A percentile compares a stretch with the other conserved stretches of the same genome.
phyloP scores from a whole-genome alignment of 2,113 vertebrate species.

The Psephotus haematonotus region DNA sequence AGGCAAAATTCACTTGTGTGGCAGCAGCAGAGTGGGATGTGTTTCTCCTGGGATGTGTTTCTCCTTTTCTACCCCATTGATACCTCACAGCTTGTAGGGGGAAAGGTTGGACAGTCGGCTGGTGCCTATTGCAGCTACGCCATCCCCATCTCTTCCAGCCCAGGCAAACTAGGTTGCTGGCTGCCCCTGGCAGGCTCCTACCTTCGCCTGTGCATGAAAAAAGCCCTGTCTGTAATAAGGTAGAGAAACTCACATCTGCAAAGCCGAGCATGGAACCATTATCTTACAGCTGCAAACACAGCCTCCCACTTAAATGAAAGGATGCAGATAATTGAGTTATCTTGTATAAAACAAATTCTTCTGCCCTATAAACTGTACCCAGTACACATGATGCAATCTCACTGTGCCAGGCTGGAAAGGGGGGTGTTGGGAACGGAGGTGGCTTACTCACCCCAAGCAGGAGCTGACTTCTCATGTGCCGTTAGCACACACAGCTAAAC shows the following conservation, averaged over 20 bases:
- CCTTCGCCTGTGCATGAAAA: background rate
- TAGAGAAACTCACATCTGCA: background rate
- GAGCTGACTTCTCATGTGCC: background rate
- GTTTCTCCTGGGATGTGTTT: background rate
- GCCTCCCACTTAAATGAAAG: background rate
- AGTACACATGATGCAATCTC: background rate
- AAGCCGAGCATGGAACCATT: background rate
- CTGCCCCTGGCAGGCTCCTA: background rate
- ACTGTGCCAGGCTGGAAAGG: background rate
- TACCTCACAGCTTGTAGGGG: accelerated
- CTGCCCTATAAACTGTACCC: background rate
- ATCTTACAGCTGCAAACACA: background rate
- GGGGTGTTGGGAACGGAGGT: background rate
- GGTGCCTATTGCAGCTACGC: background rate
- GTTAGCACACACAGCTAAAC: background rate
- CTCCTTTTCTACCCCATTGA: background rate
- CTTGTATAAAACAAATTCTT: background rate
- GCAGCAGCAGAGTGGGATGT: background rate
- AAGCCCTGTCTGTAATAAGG: background rate
- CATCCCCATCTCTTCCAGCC: background rate
- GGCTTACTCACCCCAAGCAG: background rate
- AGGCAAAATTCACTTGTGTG: background rate
- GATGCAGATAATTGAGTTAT: background rate
- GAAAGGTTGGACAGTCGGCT: background rate
- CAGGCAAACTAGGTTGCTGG: background rate